phyloP scores from a whole-genome alignment of 1,140 invertebrate species.

The Chrysomallon squamiferum region DNA sequence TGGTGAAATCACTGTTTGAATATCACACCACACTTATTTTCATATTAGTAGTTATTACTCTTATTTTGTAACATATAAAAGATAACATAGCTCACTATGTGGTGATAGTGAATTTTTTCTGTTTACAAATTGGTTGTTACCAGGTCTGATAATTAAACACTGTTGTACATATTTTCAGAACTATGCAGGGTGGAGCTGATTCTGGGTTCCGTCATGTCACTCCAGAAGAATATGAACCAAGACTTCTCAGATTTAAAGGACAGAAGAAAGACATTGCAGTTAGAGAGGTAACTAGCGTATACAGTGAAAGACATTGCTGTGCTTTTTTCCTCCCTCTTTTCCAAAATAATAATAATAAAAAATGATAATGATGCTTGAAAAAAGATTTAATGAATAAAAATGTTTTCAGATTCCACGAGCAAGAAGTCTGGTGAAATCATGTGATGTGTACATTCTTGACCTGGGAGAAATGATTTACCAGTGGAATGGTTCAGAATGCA shows the following conservation, averaged over 20 bases:
- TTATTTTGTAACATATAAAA: too few species aligned
- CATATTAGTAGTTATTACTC: too few species aligned
- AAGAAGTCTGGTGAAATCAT: slow-evolving; percentile 69
- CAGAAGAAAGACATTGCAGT: slow-evolving; percentile 34
- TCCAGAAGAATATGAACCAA: slow-evolving; percentile 65
- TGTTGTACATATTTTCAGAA: too few species aligned
- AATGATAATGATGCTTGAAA: too few species aligned
- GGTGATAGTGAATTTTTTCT: too few species aligned
- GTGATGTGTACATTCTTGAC: slow-evolving; percentile 90
- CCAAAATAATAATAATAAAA: too few species aligned
- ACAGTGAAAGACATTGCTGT: neutral
- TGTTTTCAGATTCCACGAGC: slow-evolving; percentile 19
- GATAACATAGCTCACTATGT: too few species aligned
- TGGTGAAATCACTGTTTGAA: too few species aligned
- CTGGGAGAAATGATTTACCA: slow-evolving; percentile 79
- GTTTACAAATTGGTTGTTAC: too few species aligned
- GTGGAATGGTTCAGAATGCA: slow-evolving; percentile 66
- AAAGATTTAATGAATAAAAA: too few species aligned
- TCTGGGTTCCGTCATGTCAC: slow-evolving; percentile 68
- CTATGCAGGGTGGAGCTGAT: slow-evolving; percentile 69
- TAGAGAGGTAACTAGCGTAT: slow-evolving; percentile 40
- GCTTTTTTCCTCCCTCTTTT: neutral
- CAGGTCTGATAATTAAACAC: too few species aligned
- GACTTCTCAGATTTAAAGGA: slow-evolving; percentile 69
- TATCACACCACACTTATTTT: too few species aligned